These are phyloP conservation scores for Andrena dorsata DNA, from an alignment of 2,888 invertebrate genomes.

Conservation along the genomic window DNA sequence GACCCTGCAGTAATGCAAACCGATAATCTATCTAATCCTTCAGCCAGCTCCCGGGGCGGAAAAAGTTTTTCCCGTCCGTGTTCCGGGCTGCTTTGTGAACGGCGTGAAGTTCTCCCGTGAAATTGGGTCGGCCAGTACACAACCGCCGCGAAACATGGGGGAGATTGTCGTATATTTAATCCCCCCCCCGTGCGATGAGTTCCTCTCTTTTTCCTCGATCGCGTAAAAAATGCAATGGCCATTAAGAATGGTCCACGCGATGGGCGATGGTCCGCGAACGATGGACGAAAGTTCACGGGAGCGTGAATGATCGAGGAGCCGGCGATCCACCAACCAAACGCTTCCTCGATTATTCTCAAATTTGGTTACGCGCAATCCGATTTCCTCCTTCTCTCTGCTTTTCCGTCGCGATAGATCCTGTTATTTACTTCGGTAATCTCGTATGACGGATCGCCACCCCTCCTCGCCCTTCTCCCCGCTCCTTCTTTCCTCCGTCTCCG, in stretches of 20 bases:
- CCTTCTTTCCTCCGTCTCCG: slow-evolving; percentile 69
- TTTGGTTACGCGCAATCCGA: slow-evolving; percentile 79
- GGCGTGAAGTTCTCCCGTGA: slow-evolving; percentile 73
- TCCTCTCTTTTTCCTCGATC: slow-evolving; percentile 38
- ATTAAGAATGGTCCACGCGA: slow-evolving; percentile 64
- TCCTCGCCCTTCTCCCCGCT: slow-evolving; percentile 41
- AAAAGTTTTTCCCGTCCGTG: slow-evolving; percentile 70
- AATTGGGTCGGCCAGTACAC: slow-evolving; percentile 60
- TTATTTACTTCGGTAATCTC: slow-evolving; percentile 84
- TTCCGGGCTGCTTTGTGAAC: slow-evolving; percentile 72
- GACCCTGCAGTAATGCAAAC: slow-evolving; percentile 65
- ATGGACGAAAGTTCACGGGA: slow-evolving; percentile 72
- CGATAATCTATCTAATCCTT: slow-evolving; percentile 84
- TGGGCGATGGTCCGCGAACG: slow-evolving; percentile 66
- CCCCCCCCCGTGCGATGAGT: slow-evolving; percentile 16
- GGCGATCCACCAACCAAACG: slow-evolving; percentile 60
- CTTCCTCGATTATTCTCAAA: slow-evolving; percentile 78
- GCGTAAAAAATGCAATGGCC: slow-evolving; percentile 72
- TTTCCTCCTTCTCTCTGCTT: slow-evolving; percentile 58
- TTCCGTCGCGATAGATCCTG: slow-evolving; percentile 55
- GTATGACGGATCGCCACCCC: slow-evolving; percentile 80
- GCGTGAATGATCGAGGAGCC: slow-evolving; percentile 82
- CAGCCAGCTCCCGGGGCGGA: slow-evolving; percentile 79
- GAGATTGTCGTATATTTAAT: slow-evolving; percentile 54
- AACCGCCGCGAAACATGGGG: slow-evolving; percentile 2